Base-by-base conservation (phyloP, 2,797 vertebrate species). In the Pagetopsis macropterus region DNA sequence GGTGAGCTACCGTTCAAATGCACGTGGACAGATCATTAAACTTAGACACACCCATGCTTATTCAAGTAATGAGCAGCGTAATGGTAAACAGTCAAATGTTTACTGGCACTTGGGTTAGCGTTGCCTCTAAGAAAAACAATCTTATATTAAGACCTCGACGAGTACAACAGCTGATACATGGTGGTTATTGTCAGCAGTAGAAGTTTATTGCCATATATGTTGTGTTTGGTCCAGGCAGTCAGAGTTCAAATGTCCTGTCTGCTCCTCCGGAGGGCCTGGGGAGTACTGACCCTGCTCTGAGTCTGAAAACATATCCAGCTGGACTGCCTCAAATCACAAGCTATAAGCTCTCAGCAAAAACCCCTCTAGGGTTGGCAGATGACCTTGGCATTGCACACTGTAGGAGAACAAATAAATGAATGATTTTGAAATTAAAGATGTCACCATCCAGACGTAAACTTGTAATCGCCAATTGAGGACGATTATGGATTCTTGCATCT, bases 401-500 rank as follows among this genome's bases (percentile, higher is more conserved):
- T 40, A 31, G 43, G 51, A 71, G 40, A 41, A 45, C 55, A 78
- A 58, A 69, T 1, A 27, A 27, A 43, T 7, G 60, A 52, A 19
- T 16, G 23, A 27, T 23, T 45, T 69, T 61, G 10, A 66, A 68
- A 80, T 65, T 46, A 83, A 85, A 84, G 46, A 57, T 76, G 50
- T 54, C 43, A 50, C n/a, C 60, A 64, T 62, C 12, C 44, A 62
- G 55, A 27, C 44, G 19, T 6, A 70, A 46, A 70, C n/a, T 77
- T 23, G n/a, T 46, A 82, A 58, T 73, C 37, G 81, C 69, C 72
- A 82, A 79, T 69, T 49, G 57, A 48, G 49, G 56, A 72, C 45
- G 43, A 41, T 63, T 70, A 69, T 61, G 60, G 54, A 70, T 43
- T 40, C 19, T 43, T 31, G 51, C 64, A 41, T 77, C 68, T 27